phyloP scores from a whole-genome alignment of 2,888 invertebrate species.

The Cheilosia pagana region DNA sequence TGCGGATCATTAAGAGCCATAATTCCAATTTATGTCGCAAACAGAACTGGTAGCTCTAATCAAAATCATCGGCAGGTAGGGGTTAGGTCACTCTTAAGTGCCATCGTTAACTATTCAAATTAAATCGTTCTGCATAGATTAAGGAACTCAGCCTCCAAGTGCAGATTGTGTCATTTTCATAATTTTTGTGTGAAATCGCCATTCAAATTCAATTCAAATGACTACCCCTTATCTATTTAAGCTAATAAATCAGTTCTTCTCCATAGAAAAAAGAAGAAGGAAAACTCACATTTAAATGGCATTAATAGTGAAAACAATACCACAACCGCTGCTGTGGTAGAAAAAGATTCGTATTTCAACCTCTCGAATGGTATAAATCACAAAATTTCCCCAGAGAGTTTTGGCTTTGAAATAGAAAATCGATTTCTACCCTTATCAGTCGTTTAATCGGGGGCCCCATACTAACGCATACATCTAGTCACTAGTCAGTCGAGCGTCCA shows the following conservation, averaged over 20 bases:
- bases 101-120: conserved; percentile 67
- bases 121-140: conserved; percentile 49
- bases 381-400: background rate
- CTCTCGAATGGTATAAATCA: conserved; percentile 27
- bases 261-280: conserved; percentile 25
- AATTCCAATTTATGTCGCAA: background rate
- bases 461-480: conserved; percentile 21
- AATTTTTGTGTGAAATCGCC: conserved; percentile 25
- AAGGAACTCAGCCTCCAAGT: conserved; percentile 50
- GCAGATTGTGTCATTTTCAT: background rate
- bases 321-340: conserved; percentile 11
- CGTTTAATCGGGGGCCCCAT: conserved; percentile 46
- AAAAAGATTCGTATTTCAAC: conserved; percentile 33
- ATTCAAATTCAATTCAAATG: conserved; percentile 36
- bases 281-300: conserved; percentile 18
- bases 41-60: conserved; percentile 22
- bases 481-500: conserved; percentile 30
- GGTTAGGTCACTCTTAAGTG: conserved; percentile 27
- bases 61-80: conserved; percentile 40
- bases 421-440: conserved; percentile 63
- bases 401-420: conserved; percentile 24
- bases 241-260: conserved; percentile 58
- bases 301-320: conserved; percentile 44
- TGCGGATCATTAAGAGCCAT: background rate
- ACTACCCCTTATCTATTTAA: conserved; percentile 31